Evolutionary conservation across 2,797 vertebrate genomes (phyloP).

Genomic region (Otolemur crassicaudatus): DNA sequence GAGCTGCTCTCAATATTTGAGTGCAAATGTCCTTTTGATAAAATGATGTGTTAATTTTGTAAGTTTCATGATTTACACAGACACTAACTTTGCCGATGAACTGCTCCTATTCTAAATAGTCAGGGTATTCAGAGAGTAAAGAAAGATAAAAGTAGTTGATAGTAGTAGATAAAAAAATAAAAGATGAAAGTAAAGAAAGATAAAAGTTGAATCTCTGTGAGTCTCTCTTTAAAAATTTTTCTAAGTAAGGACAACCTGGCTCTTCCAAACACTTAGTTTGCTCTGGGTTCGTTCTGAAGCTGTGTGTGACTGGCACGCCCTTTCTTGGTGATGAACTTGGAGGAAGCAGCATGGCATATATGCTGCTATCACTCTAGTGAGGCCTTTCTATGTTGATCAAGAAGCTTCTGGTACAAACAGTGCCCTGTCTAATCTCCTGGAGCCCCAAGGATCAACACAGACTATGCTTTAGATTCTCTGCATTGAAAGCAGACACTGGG

Average conservation of each 20-base stretch:
- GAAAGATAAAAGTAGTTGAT: background rate
- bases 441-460: background rate
- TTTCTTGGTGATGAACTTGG: background rate
- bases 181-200: background rate
- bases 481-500: background rate
- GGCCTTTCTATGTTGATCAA: background rate
- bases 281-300: background rate
- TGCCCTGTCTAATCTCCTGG: rapidly evolving
- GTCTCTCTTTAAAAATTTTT: background rate
- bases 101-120: background rate
- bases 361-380: background rate
- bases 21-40: too few relatives aligned
- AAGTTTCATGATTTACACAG: background rate
- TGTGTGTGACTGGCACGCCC: background rate
- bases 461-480: background rate
- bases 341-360: background rate
- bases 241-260: background rate
- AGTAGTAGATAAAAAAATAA: too few relatives aligned
- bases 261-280: background rate
- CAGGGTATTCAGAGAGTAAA: background rate
- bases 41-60: background rate
- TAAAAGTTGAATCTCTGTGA: background rate
- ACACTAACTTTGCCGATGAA: background rate
- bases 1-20: too few relatives aligned
- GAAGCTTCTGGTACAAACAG: background rate